These are phyloP conservation scores for Gracilinanus agilis DNA, from an alignment of 2,113 vertebrate species.

Conservation along the genomic window DNA sequence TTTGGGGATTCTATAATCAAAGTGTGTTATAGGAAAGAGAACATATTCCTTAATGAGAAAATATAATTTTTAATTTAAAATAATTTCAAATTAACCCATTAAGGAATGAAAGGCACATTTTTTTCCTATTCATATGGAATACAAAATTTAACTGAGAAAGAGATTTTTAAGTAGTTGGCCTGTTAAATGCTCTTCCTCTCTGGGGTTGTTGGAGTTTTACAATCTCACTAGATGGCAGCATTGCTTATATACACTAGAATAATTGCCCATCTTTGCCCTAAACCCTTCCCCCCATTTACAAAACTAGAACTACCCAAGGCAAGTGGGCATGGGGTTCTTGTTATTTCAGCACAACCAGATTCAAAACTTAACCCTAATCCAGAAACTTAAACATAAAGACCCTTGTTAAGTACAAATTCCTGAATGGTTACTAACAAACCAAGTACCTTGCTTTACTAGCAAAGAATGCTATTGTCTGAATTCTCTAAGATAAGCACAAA, in stretches of 20 bases:
- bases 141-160: background rate
- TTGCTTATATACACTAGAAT: slow-evolving; percentile 20
- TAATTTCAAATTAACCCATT: background rate
- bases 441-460: background rate
- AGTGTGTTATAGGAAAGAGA: background rate
- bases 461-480: background rate
- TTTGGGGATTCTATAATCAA: background rate
- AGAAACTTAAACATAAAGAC: background rate
- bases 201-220: background rate
- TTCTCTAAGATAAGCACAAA: background rate
- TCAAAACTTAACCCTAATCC: background rate
- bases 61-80: background rate
- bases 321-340: background rate
- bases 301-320: background rate
- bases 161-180: background rate
- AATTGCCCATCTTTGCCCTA: slow-evolving; percentile 9
- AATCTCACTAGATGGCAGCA: slow-evolving; percentile 73
- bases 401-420: background rate
- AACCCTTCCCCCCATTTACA: background rate
- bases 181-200: background rate
- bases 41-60: background rate
- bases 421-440: background rate
- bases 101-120: background rate
- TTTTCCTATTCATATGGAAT: background rate
- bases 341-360: background rate